Evolutionary conservation across 2,797 vertebrate species (phyloP).

Genomic region (Gymnothorax javanicus): DNA sequence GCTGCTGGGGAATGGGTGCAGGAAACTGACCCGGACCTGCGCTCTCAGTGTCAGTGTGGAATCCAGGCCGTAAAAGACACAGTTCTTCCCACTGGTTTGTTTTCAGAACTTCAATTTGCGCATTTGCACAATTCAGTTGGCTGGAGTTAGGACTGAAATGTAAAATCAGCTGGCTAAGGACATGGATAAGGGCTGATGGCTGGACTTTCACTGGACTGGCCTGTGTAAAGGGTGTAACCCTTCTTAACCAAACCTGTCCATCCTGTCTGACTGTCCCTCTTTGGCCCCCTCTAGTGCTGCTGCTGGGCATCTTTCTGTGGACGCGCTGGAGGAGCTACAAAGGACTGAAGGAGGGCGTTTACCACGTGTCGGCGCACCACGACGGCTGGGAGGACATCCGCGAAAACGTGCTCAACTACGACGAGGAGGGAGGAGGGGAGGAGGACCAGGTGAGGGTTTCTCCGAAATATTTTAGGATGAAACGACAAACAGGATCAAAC

Average conservation of each 20-base stretch:
- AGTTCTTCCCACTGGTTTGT: too few relatives aligned
- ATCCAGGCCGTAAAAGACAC: too few relatives aligned
- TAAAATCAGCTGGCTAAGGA: too few relatives aligned
- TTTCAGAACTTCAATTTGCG: too few relatives aligned
- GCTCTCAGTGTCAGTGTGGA: too few relatives aligned
- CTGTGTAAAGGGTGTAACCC: constrained; percentile 36
- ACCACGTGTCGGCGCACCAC: constrained; percentile 74
- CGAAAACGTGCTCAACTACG: constrained; percentile 88
- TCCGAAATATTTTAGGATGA: too few relatives aligned
- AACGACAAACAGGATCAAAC: too few relatives aligned
- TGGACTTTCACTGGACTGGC: too few relatives aligned
- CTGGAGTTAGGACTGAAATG: too few relatives aligned
- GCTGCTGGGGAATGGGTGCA: constrained; percentile 15
- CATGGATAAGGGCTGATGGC: too few relatives aligned
- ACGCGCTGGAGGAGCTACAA: constrained; percentile 77
- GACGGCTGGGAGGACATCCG: constrained; percentile 87
- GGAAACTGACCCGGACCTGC: not conserved
- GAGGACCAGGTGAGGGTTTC: constrained; percentile 80
- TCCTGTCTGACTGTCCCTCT: constrained; percentile 43
- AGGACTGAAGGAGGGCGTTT: constrained; percentile 74
- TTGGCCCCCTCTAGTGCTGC: constrained; percentile 71
- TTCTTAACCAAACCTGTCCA: not conserved
- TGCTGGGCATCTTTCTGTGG: constrained; percentile 79
- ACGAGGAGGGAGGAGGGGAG: constrained; percentile 87
- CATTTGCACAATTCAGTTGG: too few relatives aligned